Evolutionary conservation across 2,888 invertebrate genomes (phyloP).

Genomic region (Luperina testacea): DNA sequence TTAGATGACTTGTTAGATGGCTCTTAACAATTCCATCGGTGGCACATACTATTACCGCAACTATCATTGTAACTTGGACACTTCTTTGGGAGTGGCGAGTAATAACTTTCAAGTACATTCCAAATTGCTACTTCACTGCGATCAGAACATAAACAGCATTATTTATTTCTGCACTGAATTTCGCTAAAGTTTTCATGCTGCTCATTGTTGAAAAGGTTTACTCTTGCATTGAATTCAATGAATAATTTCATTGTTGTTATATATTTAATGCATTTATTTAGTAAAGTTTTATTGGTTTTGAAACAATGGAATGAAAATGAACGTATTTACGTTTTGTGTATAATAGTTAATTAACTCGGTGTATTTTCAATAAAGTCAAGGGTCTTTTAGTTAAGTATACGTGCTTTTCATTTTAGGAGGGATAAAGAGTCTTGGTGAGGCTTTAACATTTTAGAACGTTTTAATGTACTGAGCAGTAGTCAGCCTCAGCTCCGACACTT

Average conservation of each 20-base stretch:
- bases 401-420: slow-evolving; percentile 18
- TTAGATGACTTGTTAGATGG: slow-evolving; percentile 44
- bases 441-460: slow-evolving; percentile 18
- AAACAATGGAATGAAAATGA: slow-evolving; percentile 67
- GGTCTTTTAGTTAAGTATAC: slow-evolving; percentile 1
- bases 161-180: slow-evolving; percentile 53
- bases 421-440: not conserved
- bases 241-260: slow-evolving; percentile 68
- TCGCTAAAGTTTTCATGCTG: slow-evolving; percentile 46
- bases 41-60: slow-evolving; percentile 27
- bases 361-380: slow-evolving; percentile 41
- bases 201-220: slow-evolving; percentile 57
- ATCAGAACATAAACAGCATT: slow-evolving; percentile 44
- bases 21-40: slow-evolving; percentile 34
- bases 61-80: slow-evolving; percentile 15
- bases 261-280: slow-evolving; percentile 61
- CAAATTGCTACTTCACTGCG: slow-evolving; percentile 40
- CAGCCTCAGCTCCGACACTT: slow-evolving; percentile 15
- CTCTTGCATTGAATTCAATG: slow-evolving; percentile 65
- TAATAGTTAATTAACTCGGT: slow-evolving; percentile 47
- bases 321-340: slow-evolving; percentile 46
- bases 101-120: slow-evolving; percentile 38
- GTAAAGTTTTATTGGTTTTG: slow-evolving; percentile 66
- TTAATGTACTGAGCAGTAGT: slow-evolving; percentile 35
- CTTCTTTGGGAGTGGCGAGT: slow-evolving; percentile 30